Conservation (phyloP, 2,888 invertebrate species). For the Hypomecis atomaria region DNA sequence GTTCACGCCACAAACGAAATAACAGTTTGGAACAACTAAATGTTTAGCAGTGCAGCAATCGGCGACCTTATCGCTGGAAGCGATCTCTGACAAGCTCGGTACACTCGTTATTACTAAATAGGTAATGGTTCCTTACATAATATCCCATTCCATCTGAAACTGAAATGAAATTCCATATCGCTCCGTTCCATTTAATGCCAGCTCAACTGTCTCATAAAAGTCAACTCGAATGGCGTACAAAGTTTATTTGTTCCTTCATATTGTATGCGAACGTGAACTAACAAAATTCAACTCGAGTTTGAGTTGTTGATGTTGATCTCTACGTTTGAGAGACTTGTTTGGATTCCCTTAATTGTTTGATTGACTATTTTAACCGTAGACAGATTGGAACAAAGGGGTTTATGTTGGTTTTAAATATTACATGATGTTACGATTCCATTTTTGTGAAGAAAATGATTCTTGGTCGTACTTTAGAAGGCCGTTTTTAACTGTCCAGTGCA, state of each 20-base stretch:
- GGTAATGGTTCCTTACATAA: not conserved
- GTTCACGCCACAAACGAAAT: too few species aligned
- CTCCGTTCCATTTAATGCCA: slow-evolving; percentile 48
- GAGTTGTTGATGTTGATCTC: slow-evolving; percentile 43
- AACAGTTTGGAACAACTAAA: too few species aligned
- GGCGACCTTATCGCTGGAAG: too few species aligned
- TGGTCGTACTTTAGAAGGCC: too few species aligned
- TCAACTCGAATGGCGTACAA: slow-evolving; percentile 49
- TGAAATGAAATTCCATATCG: slow-evolving; percentile 29
- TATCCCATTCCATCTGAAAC: not conserved
- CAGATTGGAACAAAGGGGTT: not conserved
- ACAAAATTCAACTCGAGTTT: slow-evolving; percentile 56
- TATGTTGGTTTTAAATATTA: not conserved
- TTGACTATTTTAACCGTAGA: slow-evolving; percentile 15
- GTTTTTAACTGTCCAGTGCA: too few species aligned
- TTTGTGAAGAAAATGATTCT: too few species aligned
- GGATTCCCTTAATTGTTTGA: slow-evolving; percentile 32
- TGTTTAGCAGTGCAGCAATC: too few species aligned
- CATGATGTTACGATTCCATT: too few species aligned
- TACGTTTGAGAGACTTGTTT: slow-evolving; percentile 36
- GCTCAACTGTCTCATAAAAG: slow-evolving; percentile 51
- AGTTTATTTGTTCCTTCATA: slow-evolving; percentile 57
- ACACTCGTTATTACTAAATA: not conserved
- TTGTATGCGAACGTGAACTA: slow-evolving; percentile 46
- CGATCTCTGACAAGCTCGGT: too few species aligned